Conservation (phyloP, 2,888 invertebrate genomes). For the Cataglyphis cursor region DNA sequence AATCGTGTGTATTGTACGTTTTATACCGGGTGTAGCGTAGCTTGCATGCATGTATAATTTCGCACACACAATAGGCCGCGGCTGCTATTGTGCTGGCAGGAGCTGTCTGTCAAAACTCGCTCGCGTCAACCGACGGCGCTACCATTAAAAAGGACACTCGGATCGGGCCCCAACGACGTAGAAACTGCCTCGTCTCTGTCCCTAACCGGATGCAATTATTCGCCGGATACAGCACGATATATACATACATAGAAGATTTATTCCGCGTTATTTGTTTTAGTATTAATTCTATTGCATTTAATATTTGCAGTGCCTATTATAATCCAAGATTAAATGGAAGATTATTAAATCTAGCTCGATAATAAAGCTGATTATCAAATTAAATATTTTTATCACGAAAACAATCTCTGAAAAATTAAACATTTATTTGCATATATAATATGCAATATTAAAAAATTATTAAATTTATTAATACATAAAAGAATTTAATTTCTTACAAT, state of each 20-base stretch:
- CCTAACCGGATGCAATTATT: conserved; percentile 26
- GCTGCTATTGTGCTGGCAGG: conserved; percentile 70
- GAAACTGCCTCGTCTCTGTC: neutral
- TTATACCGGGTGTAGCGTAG: conserved; percentile 58
- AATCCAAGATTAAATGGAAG: neutral
- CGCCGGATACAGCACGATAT: neutral
- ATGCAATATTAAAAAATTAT: neutral
- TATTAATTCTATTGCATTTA: neutral
- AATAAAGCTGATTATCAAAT: neutral
- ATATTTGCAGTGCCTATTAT: neutral
- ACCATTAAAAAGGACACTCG: conserved; percentile 74
- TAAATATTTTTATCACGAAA: neutral
- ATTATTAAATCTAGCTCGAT: neutral
- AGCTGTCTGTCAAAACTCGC: conserved; percentile 81
- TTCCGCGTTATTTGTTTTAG: neutral
- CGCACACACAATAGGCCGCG: conserved; percentile 57
- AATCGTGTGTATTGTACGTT: conserved; percentile 70
- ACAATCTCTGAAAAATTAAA: neutral
- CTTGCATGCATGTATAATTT: conserved; percentile 73
- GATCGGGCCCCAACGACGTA: conserved; percentile 50
- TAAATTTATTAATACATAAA: neutral
- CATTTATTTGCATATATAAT: neutral
- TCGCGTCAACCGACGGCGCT: conserved; percentile 73
- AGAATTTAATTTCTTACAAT: neutral
- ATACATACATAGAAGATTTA: neutral